Percentiles rank a stretch among this genome's conserved stretches.
Conservation (phyloP, 1,140 invertebrate genomes). For the Panagrolaimus sp. region DNA sequence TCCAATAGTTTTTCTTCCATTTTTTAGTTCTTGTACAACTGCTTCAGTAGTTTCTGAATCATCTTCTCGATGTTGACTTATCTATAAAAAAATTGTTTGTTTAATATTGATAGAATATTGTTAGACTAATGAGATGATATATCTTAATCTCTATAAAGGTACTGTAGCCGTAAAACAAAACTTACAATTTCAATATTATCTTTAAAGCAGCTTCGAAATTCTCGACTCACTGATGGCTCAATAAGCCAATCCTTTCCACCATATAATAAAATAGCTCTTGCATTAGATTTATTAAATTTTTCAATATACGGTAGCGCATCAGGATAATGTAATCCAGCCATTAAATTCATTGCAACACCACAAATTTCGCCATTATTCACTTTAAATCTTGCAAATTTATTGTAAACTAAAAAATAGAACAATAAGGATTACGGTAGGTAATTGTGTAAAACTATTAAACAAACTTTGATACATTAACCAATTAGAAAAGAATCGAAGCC, state of each 20-base stretch:
- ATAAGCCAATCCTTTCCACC: constrained; percentile 33
- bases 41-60: constrained; percentile 11
- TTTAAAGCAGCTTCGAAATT: constrained; percentile 30
- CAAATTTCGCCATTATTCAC: constrained; percentile 1
- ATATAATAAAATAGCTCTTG: constrained; percentile 25
- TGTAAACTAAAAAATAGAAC: background rate
- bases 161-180: background rate
- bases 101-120: no score
- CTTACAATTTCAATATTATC: constrained; percentile 21
- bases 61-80: constrained; percentile 18
- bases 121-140: no score
- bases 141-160: background rate
- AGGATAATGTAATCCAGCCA: constrained; percentile 25
- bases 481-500: constrained; percentile 11
- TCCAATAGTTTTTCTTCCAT: constrained; percentile 21
- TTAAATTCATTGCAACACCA: constrained; percentile 14
- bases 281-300: constrained; percentile 22
- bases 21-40: constrained; percentile 1
- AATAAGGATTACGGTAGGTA: background rate
- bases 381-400: constrained; percentile 8
- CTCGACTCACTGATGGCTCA: constrained; percentile 25
- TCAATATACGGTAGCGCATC: constrained; percentile 23
- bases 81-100: no score
- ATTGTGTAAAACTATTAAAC: background rate
- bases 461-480: constrained; percentile 18